Percentiles rank a stretch among this genome's conserved stretches.
Evolutionary conservation across 2,113 vertebrate genomes (phyloP).

Genomic region (Petromus typicus): DNA sequence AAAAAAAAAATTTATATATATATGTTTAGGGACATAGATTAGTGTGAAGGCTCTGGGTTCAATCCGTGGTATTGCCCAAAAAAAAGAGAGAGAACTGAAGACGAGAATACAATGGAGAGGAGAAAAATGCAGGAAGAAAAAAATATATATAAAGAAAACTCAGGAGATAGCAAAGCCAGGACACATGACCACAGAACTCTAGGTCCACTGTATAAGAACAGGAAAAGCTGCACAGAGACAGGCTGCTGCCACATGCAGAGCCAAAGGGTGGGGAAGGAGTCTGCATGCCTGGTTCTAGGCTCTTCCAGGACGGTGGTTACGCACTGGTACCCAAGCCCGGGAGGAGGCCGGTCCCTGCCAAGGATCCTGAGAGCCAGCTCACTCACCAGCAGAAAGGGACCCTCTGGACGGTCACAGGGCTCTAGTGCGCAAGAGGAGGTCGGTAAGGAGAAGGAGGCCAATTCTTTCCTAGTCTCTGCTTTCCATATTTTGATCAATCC

Average conservation of each 20-base stretch:
- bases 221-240: not conserved
- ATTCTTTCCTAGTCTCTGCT: conserved; percentile 81
- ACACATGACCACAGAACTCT: not conserved
- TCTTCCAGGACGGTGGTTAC: not conserved
- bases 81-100: not conserved
- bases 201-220: not conserved
- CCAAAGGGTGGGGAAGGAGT: not conserved
- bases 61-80: not conserved
- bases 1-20: not conserved
- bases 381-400: conserved; percentile 85
- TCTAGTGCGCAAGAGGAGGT: conserved; percentile 78
- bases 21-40: not conserved
- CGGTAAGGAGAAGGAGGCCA: conserved; percentile 78
- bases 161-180: not conserved
- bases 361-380: not conserved
- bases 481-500: conserved; percentile 85
- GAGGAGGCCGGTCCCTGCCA: not conserved
- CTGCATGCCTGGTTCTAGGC: not conserved
- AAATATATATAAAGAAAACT: not conserved
- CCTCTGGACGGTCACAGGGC: conserved; percentile 70
- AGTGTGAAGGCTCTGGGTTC: not conserved
- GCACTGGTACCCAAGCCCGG: not conserved
- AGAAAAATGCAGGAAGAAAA: not conserved
- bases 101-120: not conserved
- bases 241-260: not conserved